Evolutionary conservation across 2,113 vertebrate genomes (phyloP).

Genomic region (Chrysemys picta): DNA sequence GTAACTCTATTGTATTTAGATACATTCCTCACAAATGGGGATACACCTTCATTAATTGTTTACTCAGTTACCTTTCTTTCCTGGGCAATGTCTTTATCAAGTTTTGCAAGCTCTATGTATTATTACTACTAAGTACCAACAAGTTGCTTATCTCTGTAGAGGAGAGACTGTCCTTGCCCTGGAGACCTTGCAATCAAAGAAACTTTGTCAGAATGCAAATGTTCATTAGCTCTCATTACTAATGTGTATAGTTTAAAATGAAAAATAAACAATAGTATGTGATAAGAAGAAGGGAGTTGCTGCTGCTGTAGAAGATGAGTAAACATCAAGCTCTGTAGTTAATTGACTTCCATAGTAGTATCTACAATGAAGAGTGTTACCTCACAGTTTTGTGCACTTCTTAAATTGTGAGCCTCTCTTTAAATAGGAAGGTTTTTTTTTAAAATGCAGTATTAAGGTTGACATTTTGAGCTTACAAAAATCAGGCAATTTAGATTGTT

Average conservation of each 20-base stretch:
- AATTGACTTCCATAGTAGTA: background rate
- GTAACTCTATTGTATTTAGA: fast-evolving
- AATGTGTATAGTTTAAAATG: background rate
- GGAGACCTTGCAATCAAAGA: background rate
- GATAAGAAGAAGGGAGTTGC: background rate
- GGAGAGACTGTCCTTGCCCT: background rate
- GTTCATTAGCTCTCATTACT: background rate
- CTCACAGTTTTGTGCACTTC: background rate
- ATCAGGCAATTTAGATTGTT: slow-evolving; percentile 1
- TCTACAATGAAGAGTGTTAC: background rate
- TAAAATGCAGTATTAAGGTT: background rate
- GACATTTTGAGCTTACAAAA: background rate
- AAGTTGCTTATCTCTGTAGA: background rate
- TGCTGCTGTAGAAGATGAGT: background rate
- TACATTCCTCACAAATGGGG: background rate
- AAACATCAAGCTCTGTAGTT: background rate
- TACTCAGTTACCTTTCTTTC: background rate
- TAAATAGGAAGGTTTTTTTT: background rate
- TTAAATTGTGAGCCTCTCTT: background rate
- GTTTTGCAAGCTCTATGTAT: background rate
- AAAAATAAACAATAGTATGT: background rate
- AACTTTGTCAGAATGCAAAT: background rate
- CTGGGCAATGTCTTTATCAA: background rate
- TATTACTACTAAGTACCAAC: background rate
- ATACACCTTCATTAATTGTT: fast-evolving